A percentile compares a stretch with the other conserved stretches of the same genome.
Conservation (phyloP, 2,888 invertebrate species). For the Drosophila lacicola region DNA sequence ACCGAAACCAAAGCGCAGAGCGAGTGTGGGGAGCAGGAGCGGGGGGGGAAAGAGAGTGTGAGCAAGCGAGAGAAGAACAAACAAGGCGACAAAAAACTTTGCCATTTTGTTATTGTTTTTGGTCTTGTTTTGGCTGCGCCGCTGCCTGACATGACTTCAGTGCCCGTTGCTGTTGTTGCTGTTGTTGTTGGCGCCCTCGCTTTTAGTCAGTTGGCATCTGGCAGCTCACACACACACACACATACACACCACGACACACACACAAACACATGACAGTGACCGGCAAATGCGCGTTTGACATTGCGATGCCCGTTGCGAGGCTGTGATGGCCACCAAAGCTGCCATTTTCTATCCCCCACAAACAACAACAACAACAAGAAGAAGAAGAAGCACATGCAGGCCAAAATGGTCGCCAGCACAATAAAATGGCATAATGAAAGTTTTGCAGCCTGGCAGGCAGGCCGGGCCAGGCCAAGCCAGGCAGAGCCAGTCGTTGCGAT, state of each 20-base stretch:
- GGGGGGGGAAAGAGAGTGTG: neutral
- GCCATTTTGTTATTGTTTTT: conserved; percentile 59
- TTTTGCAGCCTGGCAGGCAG: conserved; percentile 41
- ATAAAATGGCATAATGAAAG: conserved; percentile 78
- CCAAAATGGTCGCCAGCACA: conserved; percentile 70
- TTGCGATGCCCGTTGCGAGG: conserved; percentile 46
- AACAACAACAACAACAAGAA: conserved; percentile 24
- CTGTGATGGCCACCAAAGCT: conserved; percentile 43
- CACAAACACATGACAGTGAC: conserved; percentile 32
- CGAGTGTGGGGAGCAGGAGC: neutral
- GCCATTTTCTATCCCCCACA: conserved; percentile 57
- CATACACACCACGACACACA: neutral
- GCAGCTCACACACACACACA: conserved; percentile 13
- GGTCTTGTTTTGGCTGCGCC: conserved; percentile 40
- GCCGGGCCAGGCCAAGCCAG: neutral
- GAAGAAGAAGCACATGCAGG: conserved; percentile 45
- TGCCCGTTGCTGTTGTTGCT: conserved; percentile 18
- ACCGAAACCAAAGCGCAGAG: conserved; percentile 34
- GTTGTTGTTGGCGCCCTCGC: conserved; percentile 31
- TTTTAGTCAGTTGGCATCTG: conserved; percentile 51
- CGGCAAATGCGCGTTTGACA: conserved; percentile 64
- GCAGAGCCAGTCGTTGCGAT: neutral
- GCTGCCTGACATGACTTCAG: conserved; percentile 38
- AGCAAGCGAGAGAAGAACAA: conserved; percentile 10
- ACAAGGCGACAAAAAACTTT: conserved; percentile 43